Base-by-base conservation (phyloP, 2,113 vertebrate species). In the Psilopsiagon aymara region DNA sequence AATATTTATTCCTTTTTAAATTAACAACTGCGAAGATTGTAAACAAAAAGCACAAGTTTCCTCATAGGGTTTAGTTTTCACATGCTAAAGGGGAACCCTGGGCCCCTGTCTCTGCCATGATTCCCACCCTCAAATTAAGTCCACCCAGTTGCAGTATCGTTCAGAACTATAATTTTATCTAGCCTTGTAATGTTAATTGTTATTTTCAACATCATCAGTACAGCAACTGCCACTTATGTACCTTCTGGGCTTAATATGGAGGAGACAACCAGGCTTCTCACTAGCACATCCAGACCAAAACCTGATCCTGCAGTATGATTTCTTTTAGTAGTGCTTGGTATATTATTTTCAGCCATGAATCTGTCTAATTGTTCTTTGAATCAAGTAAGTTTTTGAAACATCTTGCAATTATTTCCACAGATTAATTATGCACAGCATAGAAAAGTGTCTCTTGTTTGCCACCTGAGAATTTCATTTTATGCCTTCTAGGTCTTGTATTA, bases 331-430 rank as follows among this genome's bases (percentile, higher is more conserved):
- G 37, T 51, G 10, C 27, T 84, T 82, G 15, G 63, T 49, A 69
- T n/a, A 69, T 80, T 62, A 74, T 90, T 88, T 83, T 74, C 57
- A 74, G 37, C 21, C 33, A 35, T 33, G 5, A 81, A 86, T 88
- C 94, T 88, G 41, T 74, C 46, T 96, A 83, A 74, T 90, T 83
- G 60, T 77, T 92, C 71, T 86, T 81, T 78, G 63, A 89, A 90
- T 73, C 41, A 46, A n/a, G 25, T 41, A 90, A 77, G 51, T 41
- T 94, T 94, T 86, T 94, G 46, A 86, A 88, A 67, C 28, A 77
- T 88, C 41, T 90, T 88, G 46, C 49, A 83, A 23, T 90, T 88
- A 81, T 37, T 92, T 90, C 59, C 31, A 49, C 25, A 69, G 70
- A 17, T 75, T 44, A 67, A 73, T 84, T 76, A 73, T 73, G 53